Base-by-base conservation (phyloP, 2,113 vertebrate species). In the Leucosticte australis region DNA sequence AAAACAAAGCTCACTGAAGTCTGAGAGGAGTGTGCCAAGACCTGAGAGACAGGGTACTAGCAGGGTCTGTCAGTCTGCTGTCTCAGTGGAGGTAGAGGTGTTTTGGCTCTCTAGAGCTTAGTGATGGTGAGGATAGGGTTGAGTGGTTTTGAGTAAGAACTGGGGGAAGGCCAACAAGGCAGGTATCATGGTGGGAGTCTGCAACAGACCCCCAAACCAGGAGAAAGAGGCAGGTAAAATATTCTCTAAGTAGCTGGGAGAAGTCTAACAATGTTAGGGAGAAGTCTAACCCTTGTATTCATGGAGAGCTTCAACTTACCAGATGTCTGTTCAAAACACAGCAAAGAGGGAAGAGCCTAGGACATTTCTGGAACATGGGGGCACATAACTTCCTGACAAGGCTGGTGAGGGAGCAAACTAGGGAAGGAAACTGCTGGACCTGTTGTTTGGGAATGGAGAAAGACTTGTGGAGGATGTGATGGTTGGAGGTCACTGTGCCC, bases 181-280 rank as follows among this genome's bases (percentile, higher is more conserved):
- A 57, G 13, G 5, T 52, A 27, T 27, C 33, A 41, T 3, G 1
- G 17, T 11, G 5, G n/a, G 39, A 79, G 26, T 23, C 7, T 67
- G 24, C 0, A 0, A 41, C 7, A 67, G 39, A 27, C 11, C 6
- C 33, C 28, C 30, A 14, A 73, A 0, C 1, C 10, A 53, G 12
- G n/a, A 73, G 16, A 64, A 35, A 53, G 30, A 47, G 18, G 26
- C 46, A 67, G 39, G 31, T 11, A 13, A 79, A 91, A 73, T 31
- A 60, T 13, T 53, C 28, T 60, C 0, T 52, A 47, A 52, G 52
- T n/a, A 78, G 28, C 17, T 47, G n/a, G 7, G 33, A 65, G 44
- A 65, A 22, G 26, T 53, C 26, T 41, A 56, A 41, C 44, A 50
- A 41, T 46, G 15, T 42, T 42, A 42, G 41, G 41, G 41, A 42